A percentile compares a stretch with the other conserved stretches of the same genome.
These are phyloP conservation scores for Aspidapion aeneum DNA, from an alignment of 2,888 invertebrate genomes.

Conservation along the genomic window DNA sequence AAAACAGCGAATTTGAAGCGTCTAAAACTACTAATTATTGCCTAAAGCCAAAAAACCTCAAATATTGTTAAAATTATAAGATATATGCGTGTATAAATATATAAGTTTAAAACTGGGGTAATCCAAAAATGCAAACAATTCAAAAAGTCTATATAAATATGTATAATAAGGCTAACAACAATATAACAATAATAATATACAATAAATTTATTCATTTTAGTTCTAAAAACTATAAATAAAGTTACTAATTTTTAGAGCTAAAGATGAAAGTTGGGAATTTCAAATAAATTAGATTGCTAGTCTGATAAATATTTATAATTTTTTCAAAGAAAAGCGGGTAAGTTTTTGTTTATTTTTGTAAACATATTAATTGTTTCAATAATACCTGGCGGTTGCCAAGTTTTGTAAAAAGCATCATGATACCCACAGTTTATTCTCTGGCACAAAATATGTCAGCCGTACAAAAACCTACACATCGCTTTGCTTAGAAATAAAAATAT, in stretches of 20 bases:
- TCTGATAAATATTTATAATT: too few species aligned
- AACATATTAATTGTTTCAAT: neutral
- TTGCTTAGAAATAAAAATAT: neutral
- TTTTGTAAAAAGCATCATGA: neutral
- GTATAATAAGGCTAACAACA: neutral
- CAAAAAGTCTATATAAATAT: neutral
- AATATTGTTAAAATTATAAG: neutral
- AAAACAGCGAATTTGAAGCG: neutral
- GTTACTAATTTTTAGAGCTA: too few species aligned
- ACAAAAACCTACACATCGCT: neutral
- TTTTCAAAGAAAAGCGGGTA: too few species aligned
- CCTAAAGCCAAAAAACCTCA: neutral
- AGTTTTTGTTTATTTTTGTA: neutral
- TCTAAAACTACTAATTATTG: neutral
- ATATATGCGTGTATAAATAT: too few species aligned
- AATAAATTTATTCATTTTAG: too few species aligned
- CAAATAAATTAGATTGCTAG: too few species aligned
- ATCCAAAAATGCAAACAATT: neutral
- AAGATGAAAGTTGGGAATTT: too few species aligned
- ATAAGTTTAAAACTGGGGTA: neutral
- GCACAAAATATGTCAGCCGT: neutral
- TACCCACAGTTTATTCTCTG: neutral
- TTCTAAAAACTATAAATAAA: too few species aligned
- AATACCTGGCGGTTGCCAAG: neutral
- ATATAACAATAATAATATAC: neutral